phyloP scores from a whole-genome alignment of 2,797 vertebrate genomes.

The Paramormyrops hopkinsi region DNA sequence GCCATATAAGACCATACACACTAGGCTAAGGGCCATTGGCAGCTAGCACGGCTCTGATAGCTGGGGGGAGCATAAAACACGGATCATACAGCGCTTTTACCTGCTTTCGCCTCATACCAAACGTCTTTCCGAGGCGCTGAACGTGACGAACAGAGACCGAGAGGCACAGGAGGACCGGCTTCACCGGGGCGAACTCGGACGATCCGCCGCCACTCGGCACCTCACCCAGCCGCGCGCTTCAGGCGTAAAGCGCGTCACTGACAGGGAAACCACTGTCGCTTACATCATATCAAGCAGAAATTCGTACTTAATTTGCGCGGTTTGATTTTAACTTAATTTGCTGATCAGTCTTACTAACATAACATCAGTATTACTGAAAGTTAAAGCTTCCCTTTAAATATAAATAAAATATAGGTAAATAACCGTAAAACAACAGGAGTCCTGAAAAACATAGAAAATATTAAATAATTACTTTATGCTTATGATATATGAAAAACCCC shows the following conservation, averaged over 20 bases:
- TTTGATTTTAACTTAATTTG: background rate
- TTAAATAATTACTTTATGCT: background rate
- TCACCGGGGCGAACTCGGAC: background rate
- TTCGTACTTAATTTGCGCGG: background rate
- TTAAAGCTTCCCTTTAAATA: background rate
- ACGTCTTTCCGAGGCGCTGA: background rate
- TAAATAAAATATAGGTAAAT: background rate
- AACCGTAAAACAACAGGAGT: background rate
- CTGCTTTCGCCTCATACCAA: conserved; percentile 19
- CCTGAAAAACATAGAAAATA: background rate
- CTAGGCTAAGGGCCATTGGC: background rate
- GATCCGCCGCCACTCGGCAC: background rate
- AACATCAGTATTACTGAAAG: background rate
- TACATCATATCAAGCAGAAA: background rate
- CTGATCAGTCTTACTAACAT: background rate
- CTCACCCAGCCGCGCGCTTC: background rate
- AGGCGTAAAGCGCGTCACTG: background rate
- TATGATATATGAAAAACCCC: background rate
- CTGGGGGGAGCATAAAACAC: background rate
- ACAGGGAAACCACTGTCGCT: background rate
- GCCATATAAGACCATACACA: background rate
- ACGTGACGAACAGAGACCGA: background rate
- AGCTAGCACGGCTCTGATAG: background rate
- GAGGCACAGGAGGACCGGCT: background rate
- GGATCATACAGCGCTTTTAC: background rate